Conservation (phyloP, 2,888 invertebrate genomes). For the Ophion slaviceki region DNA sequence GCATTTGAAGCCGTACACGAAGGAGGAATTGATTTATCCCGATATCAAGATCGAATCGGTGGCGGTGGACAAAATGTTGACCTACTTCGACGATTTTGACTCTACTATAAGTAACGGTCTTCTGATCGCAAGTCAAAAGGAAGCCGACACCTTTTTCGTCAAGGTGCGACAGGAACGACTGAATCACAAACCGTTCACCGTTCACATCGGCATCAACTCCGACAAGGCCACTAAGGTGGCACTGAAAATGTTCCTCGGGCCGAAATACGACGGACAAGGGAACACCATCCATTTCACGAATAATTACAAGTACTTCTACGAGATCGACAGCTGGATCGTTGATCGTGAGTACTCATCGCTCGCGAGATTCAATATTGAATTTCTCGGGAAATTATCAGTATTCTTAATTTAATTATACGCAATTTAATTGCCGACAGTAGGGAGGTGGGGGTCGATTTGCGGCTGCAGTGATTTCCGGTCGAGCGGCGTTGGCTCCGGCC, state of each 20-base stretch:
- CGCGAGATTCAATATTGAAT: background rate
- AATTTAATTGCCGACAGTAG: no score
- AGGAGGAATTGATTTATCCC: constrained; percentile 86
- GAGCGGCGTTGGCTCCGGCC: no score
- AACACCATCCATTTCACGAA: constrained; percentile 85
- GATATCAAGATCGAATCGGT: constrained; percentile 88
- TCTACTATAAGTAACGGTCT: constrained; percentile 88
- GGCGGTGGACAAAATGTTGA: constrained; percentile 87
- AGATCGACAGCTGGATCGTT: constrained; percentile 84
- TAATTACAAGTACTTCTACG: constrained; percentile 86
- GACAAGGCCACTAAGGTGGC: constrained; percentile 86
- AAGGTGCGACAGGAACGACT: constrained; percentile 88
- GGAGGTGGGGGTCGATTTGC: no score
- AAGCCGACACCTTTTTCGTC: constrained; percentile 84
- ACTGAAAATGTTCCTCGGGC: constrained; percentile 88
- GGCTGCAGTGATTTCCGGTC: no score
- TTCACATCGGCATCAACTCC: constrained; percentile 86
- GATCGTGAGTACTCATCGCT: constrained; percentile 75
- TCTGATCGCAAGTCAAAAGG: constrained; percentile 82
- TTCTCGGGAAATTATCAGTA: background rate
- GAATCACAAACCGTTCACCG: constrained; percentile 88
- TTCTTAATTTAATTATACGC: background rate
- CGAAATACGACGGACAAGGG: constrained; percentile 87
- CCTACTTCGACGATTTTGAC: constrained; percentile 89
- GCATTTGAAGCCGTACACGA: constrained; percentile 86